A percentile compares a stretch with the other conserved stretches of the same genome.
Evolutionary conservation across 2,888 invertebrate genomes (phyloP).

Genomic region (Limnephilus marmoratus): DNA sequence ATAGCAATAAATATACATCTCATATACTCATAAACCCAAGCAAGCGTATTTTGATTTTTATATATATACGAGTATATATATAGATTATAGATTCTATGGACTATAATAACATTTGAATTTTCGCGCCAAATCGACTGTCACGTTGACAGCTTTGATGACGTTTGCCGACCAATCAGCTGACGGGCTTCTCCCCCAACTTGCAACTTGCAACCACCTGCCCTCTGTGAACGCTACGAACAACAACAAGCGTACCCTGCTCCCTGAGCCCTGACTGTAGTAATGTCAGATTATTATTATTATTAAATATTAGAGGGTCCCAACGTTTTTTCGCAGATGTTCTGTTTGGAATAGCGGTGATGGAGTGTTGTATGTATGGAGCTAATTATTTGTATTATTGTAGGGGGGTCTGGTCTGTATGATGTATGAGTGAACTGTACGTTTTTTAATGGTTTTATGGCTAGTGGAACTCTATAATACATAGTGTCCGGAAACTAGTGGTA

Average conservation of each 20-base stretch:
- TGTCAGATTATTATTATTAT: not conserved
- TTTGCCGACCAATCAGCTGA: conserved; percentile 31
- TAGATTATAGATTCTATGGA: too few species aligned
- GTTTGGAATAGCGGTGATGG: not conserved
- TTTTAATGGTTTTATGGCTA: not conserved
- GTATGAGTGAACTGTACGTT: not conserved
- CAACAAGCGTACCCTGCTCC: not conserved
- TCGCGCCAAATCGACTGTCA: not conserved
- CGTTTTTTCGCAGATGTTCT: conserved; percentile 40
- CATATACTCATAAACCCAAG: too few species aligned
- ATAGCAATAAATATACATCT: too few species aligned
- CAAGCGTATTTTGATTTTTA: too few species aligned
- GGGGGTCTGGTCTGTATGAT: not conserved
- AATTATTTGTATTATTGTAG: not conserved
- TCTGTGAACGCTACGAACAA: not conserved
- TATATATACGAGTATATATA: too few species aligned
- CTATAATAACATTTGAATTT: not conserved
- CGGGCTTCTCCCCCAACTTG: not conserved
- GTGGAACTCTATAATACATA: not conserved
- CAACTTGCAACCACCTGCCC: conserved; percentile 21
- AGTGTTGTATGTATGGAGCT: not conserved
- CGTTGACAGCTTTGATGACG: not conserved
- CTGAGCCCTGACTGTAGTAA: not conserved
- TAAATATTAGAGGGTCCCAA: not conserved
- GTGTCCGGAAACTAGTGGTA: too few species aligned